These are phyloP conservation scores for Trididemnum clinides DNA, from an alignment of 23 tunicate genomes.

Conservation along the genomic window DNA sequence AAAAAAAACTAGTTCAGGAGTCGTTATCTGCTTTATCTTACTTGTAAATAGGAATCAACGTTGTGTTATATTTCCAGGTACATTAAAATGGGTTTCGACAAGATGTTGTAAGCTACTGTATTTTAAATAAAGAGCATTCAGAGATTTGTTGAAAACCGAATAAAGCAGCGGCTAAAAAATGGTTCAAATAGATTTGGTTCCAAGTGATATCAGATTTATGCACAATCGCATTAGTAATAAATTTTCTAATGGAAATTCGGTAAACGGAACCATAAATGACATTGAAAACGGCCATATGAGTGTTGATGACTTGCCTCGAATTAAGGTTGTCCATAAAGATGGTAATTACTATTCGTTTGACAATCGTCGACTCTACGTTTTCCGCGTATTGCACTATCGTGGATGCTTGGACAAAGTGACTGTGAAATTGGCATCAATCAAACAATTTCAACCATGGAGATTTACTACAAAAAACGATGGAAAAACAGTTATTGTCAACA, in stretches of 20 bases:
- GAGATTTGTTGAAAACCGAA: too few relatives aligned
- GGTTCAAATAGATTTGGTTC: constrained; percentile 8
- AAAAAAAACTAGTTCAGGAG: too few relatives aligned
- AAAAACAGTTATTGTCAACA: background rate
- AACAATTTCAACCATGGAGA: constrained; percentile 6
- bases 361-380: constrained; percentile 42
- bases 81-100: too few relatives aligned
- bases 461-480: constrained; percentile 28
- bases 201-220: constrained; percentile 38
- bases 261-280: background rate
- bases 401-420: background rate
- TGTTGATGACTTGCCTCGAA: constrained; percentile 4
- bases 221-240: constrained; percentile 12
- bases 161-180: too few relatives aligned
- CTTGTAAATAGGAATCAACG: too few relatives aligned
- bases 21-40: too few relatives aligned
- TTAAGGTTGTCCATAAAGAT: constrained; percentile 23
- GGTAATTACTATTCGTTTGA: constrained; percentile 31
- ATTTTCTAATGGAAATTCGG: background rate
- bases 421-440: constrained; percentile 1
- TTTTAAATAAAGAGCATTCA: too few relatives aligned
- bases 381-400: constrained; percentile 8
- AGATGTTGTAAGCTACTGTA: too few relatives aligned
- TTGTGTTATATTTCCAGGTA: too few relatives aligned
- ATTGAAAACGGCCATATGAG: constrained; percentile 15